Evolutionary conservation across 2,797 vertebrate species (phyloP).

Genomic region (Enteromius afrohamiltoni): DNA sequence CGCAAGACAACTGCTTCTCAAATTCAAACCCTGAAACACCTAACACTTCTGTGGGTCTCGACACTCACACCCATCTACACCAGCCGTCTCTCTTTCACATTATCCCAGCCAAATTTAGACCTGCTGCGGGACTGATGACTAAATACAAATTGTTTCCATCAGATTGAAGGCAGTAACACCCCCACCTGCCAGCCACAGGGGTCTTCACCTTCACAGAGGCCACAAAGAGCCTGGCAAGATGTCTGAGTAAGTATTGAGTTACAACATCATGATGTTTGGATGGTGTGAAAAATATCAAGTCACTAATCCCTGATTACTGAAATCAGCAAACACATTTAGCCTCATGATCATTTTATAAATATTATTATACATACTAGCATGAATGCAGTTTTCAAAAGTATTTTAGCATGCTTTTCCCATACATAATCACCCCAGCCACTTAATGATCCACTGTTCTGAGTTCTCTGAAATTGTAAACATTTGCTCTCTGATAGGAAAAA

Average conservation of each 20-base stretch:
- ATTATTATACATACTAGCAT: not conserved
- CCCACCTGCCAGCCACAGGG: slow-evolving; percentile 37
- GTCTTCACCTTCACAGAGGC: slow-evolving; percentile 43
- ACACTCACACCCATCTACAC: not conserved
- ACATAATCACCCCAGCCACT: not conserved
- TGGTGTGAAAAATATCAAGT: not conserved
- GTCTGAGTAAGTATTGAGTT: slow-evolving; percentile 69
- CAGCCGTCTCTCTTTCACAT: slow-evolving; percentile 1
- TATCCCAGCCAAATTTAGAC: slow-evolving; percentile 45
- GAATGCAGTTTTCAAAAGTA: not conserved
- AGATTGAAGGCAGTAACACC: slow-evolving; percentile 35
- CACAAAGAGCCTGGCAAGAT: slow-evolving; percentile 62
- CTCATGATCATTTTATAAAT: not conserved
- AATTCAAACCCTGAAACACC: slow-evolving; percentile 17
- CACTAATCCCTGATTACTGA: not conserved
- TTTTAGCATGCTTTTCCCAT: not conserved
- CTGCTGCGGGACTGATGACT: not conserved
- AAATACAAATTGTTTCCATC: slow-evolving; percentile 31
- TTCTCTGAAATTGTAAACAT: slow-evolving; percentile 10
- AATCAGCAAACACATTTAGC: not conserved
- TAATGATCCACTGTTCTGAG: not conserved
- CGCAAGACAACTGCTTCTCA: slow-evolving; percentile 50
- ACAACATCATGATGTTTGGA: not conserved
- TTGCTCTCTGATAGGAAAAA: slow-evolving; percentile 65
- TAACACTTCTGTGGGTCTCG: slow-evolving; percentile 15